Evolutionary conservation across 1,140 invertebrate genomes (phyloP).

Genomic region (Aleiodes sp.): DNA sequence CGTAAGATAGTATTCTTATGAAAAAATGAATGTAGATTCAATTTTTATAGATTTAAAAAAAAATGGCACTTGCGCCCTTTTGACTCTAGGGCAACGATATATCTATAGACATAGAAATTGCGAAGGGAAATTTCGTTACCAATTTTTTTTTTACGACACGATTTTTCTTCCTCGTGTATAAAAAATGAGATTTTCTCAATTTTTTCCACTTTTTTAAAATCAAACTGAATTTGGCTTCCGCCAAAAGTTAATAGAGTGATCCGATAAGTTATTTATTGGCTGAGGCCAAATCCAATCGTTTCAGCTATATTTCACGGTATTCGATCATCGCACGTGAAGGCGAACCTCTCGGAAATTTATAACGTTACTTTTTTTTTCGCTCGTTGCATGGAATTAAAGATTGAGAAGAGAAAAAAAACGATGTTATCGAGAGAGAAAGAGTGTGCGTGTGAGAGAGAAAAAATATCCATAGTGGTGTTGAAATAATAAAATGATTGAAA

Average conservation of each 20-base stretch:
- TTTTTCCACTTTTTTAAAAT: neutral
- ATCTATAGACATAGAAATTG: no score
- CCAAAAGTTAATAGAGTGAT: constrained; percentile 9
- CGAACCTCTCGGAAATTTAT: neutral
- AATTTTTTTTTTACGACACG: no score
- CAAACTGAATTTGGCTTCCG: neutral
- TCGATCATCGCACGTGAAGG: neutral
- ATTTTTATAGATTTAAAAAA: no score
- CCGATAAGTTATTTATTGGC: constrained; percentile 1
- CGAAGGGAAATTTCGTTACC: no score
- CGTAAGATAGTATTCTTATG: no score
- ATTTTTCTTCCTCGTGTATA: no score
- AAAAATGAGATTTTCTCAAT: no score
- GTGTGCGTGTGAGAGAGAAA: neutral
- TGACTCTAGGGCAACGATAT: no score
- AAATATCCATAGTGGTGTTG: no score
- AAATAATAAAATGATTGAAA: no score
- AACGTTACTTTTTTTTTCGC: constrained; percentile 6
- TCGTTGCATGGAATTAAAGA: neutral
- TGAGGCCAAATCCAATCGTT: neutral
- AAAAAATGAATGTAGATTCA: no score
- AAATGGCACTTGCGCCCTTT: no score
- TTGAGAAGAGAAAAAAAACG: neutral
- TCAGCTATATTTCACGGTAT: constrained; percentile 1
- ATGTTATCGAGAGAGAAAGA: neutral